Percentiles rank a stretch among this genome's conserved stretches.
phyloP scores from a whole-genome alignment of 2,888 invertebrate species.

The Diarsia brunnea region DNA sequence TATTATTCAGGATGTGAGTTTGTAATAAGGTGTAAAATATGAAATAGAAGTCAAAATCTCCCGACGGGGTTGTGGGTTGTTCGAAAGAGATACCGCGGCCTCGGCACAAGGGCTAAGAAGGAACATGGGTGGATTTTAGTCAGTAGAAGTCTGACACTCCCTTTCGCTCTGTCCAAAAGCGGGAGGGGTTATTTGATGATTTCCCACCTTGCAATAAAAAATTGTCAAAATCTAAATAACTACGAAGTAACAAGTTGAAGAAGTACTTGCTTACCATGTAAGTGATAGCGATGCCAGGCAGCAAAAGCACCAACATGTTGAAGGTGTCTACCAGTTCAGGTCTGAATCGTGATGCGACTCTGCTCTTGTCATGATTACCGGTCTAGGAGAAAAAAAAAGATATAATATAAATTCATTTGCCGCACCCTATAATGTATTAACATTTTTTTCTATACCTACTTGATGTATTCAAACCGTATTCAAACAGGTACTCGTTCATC shows the following conservation, averaged over 20 bases:
- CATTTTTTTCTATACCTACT: neutral
- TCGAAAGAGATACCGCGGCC: too few species aligned
- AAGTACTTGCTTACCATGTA: conserved; percentile 92
- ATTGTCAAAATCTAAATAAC: neutral
- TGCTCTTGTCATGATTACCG: conserved; percentile 94
- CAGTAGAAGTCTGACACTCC: too few species aligned
- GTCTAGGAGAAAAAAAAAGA: conserved; percentile 81
- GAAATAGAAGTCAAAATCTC: neutral
- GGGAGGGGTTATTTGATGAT: too few species aligned
- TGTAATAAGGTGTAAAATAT: neutral
- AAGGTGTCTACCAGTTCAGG: conserved; percentile 93
- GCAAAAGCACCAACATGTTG: conserved; percentile 95
- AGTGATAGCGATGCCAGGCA: conserved; percentile 96
- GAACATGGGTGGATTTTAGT: too few species aligned
- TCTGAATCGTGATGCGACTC: conserved; percentile 93
- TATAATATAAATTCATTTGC: neutral
- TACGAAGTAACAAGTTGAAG: neutral
- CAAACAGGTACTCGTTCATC: conserved; percentile 10
- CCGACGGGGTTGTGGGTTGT: too few species aligned
- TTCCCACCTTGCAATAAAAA: too few species aligned
- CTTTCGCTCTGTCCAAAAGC: too few species aligned
- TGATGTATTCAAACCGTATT: neutral
- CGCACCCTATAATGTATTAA: neutral
- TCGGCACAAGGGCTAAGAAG: too few species aligned
- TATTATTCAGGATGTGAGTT: conserved; percentile 3